Base-by-base conservation (phyloP, 2,113 vertebrate genomes). In the Phrynocephalus versicolor region DNA sequence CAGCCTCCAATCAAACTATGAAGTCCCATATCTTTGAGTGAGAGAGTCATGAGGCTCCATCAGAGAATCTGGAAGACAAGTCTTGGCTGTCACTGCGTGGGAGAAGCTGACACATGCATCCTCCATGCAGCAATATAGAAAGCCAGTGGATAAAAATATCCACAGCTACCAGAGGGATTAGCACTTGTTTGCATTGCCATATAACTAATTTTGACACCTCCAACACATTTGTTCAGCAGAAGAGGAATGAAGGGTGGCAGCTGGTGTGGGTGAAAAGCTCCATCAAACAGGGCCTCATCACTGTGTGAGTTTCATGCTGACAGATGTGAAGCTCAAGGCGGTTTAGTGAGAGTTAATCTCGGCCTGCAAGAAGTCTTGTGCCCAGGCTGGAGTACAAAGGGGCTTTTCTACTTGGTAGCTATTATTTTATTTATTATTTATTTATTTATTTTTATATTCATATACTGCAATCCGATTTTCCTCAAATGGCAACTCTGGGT, bases 71-170 rank as follows among this genome's bases (percentile, higher is more conserved):
- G 73, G 74, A 84, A 85, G 79, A 85, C 78, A 65, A n/a, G 67
- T 78, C 73, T 51, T 51, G 82, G 90, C 87, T 85, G 74, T 65
- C 88, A 79, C 84, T 85, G 39, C 74, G 62, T 15, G 82, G 21
- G 6, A 37, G 76, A 71, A 81, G 84, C 62, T 77, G 90, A 88
- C 90, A 89, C 79, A 18, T 0, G 10, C 9, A 23, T 77, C 89
- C 85, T 85, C 88, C 21, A 0, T 3, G 25, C 79, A 2, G 18
- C 81, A 72, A 0, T 89, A 79, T 83, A 90, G 90, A 92, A 92
- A 89, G 82, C 1, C 1, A 4, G 78, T 27, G 70, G 86, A 82
- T 89, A 88, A 88, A 90, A 91, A 81, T 79, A 92, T 13, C 64
- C 64, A 6, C 2, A 33, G 60, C 55, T 71, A 18, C 25, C 0